A percentile compares a stretch with the other conserved stretches of the same genome.
Conservation (phyloP, 2,113 vertebrate species). For the Eulemur macaco region DNA sequence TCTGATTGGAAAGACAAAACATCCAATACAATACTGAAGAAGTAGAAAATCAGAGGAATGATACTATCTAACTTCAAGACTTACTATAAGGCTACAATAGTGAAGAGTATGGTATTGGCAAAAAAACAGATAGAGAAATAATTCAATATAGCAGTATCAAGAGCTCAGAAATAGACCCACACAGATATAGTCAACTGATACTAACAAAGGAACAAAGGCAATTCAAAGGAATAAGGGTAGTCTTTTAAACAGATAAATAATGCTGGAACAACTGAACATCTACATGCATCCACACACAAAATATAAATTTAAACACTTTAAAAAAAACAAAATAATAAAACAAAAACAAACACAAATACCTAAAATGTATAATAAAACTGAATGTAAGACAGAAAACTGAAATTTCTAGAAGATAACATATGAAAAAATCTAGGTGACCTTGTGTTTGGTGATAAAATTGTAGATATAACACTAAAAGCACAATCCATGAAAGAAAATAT, state of each 20-base stretch:
- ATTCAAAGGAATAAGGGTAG: not conserved
- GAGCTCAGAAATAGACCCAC: not conserved
- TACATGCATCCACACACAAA: not conserved
- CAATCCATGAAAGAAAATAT: not conserved
- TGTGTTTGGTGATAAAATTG: not conserved
- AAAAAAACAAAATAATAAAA: not conserved
- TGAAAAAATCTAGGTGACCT: not conserved
- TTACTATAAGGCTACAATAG: not conserved
- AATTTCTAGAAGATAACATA: not conserved
- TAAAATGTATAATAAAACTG: not conserved
- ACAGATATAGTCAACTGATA: not conserved
- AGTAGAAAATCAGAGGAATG: not conserved
- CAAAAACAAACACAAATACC: not conserved
- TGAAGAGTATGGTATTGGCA: not conserved
- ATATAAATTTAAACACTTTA: not conserved
- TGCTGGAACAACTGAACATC: not conserved
- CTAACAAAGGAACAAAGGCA: not conserved
- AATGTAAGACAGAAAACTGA: not conserved
- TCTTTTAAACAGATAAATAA: not conserved
- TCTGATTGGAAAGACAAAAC: not conserved
- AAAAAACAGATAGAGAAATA: not conserved
- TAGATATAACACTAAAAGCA: not conserved
- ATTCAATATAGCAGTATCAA: not conserved
- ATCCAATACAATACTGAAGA: not conserved
- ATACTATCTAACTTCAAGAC: not conserved